A percentile compares a stretch with the other conserved stretches of the same genome.
phyloP scores from a whole-genome alignment of 2,113 vertebrate species.

The Clarias gariepinus region DNA sequence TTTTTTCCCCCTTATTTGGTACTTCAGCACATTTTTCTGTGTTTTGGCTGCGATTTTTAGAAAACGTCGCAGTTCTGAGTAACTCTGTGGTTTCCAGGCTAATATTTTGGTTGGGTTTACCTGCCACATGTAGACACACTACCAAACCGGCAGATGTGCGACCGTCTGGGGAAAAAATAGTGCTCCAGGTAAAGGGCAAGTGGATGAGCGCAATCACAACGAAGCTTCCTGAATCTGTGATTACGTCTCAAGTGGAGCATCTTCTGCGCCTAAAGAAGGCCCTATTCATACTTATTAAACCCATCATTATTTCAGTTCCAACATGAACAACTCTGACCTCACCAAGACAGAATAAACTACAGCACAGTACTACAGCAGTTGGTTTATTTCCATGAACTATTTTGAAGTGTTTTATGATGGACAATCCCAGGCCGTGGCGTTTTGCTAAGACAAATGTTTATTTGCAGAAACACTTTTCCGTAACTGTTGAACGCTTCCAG shows the following conservation, averaged over 20 bases:
- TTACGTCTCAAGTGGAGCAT: background rate
- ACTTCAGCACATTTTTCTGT: background rate
- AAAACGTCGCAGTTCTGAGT: constrained; percentile 1
- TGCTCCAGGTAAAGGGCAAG: background rate
- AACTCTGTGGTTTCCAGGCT: constrained; percentile 5
- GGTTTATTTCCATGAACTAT: constrained; percentile 1
- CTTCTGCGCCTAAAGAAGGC: background rate
- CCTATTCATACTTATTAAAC: background rate
- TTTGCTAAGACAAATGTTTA: constrained; percentile 19
- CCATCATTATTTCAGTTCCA: constrained; percentile 2
- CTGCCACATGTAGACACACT: background rate
- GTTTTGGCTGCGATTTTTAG: constrained; percentile 1
- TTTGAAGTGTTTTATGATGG: constrained; percentile 19
- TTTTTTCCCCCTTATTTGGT: too few species aligned
- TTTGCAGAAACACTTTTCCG: constrained; percentile 18
- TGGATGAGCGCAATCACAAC: background rate
- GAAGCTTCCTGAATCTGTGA: background rate
- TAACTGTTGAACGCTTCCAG: background rate
- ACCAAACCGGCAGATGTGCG: background rate
- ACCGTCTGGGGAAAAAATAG: background rate
- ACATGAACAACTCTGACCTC: constrained; percentile 38
- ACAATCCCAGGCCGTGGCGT: background rate
- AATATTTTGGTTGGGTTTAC: constrained; percentile 27
- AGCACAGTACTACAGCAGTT: constrained; percentile 37
- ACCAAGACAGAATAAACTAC: constrained; percentile 39